These are phyloP conservation scores for Endotricha flammealis DNA, from an alignment of 2,888 invertebrate genomes.

Conservation along the genomic window DNA sequence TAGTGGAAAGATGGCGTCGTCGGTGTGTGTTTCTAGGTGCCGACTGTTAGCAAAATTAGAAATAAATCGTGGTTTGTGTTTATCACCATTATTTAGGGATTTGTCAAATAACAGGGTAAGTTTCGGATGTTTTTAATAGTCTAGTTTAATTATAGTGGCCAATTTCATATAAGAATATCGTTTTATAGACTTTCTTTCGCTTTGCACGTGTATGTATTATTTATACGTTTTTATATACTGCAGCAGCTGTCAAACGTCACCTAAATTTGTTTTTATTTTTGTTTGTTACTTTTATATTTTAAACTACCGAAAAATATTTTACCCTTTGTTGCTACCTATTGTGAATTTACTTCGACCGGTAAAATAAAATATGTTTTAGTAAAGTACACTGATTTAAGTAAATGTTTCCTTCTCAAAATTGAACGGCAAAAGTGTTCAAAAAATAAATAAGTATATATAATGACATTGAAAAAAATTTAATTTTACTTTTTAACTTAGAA, in stretches of 20 bases:
- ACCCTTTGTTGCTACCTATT: too few relatives aligned
- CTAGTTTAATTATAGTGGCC: constrained; percentile 25
- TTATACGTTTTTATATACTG: constrained; percentile 42
- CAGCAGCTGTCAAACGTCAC: constrained; percentile 65
- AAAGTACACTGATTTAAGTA: too few relatives aligned
- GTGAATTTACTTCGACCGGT: too few relatives aligned
- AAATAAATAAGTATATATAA: too few relatives aligned
- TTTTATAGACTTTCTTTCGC: constrained; percentile 40
- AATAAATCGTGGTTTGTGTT: constrained; percentile 78
- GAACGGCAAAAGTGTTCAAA: too few relatives aligned
- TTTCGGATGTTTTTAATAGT: constrained; percentile 30
- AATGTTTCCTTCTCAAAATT: too few relatives aligned
- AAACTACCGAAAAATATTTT: constrained; percentile 16
- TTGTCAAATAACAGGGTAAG: constrained; percentile 72
- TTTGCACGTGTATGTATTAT: constrained; percentile 52
- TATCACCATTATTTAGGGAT: constrained; percentile 71
- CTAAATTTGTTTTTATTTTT: constrained; percentile 36
- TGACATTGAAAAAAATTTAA: too few relatives aligned
- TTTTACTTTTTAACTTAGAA: too few relatives aligned
- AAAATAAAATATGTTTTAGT: too few relatives aligned
- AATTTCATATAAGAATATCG: constrained; percentile 53
- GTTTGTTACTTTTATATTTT: too few relatives aligned
- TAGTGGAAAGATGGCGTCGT: constrained; percentile 80
- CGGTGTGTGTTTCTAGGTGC: constrained; percentile 79
- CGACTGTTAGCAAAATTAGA: constrained; percentile 80